Evolutionary conservation across 2,797 vertebrate species (phyloP).

Genomic region (Propithecus perrieri): DNA sequence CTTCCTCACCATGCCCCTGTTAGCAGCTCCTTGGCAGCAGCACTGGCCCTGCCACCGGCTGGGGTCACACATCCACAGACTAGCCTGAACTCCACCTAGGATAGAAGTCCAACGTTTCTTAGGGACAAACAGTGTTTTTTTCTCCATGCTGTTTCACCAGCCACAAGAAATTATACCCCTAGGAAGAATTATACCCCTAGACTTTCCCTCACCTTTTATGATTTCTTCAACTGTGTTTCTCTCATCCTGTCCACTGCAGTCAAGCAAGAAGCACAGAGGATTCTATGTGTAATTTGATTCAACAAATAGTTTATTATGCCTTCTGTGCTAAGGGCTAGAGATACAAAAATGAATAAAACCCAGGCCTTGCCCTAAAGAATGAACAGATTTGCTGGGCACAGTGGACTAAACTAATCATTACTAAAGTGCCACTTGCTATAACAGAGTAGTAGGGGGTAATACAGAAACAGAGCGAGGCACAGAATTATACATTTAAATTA

Average conservation of each 20-base stretch:
- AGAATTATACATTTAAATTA: background rate
- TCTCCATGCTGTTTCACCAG: background rate
- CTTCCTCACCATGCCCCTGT: background rate
- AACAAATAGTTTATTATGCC: constrained; percentile 22
- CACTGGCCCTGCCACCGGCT: background rate
- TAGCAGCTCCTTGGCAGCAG: background rate
- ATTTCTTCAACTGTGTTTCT: background rate
- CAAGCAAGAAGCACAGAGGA: background rate
- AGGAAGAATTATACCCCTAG: background rate
- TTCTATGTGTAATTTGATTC: background rate
- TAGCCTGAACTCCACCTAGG: background rate
- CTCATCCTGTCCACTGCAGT: background rate
- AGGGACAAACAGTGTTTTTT: background rate
- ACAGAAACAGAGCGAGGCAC: background rate
- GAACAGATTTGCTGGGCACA: background rate
- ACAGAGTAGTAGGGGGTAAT: background rate
- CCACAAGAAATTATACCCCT: background rate
- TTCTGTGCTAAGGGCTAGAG: background rate
- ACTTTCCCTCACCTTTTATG: background rate
- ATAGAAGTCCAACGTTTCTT: background rate
- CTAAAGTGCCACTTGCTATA: background rate
- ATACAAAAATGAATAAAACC: background rate
- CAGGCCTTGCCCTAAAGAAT: background rate
- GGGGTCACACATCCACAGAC: background rate
- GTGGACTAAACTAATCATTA: background rate